A percentile compares a stretch with the other conserved stretches of the same genome.
Evolutionary conservation across 2,888 invertebrate genomes (phyloP).

Genomic region (Phaedon cochleariae): DNA sequence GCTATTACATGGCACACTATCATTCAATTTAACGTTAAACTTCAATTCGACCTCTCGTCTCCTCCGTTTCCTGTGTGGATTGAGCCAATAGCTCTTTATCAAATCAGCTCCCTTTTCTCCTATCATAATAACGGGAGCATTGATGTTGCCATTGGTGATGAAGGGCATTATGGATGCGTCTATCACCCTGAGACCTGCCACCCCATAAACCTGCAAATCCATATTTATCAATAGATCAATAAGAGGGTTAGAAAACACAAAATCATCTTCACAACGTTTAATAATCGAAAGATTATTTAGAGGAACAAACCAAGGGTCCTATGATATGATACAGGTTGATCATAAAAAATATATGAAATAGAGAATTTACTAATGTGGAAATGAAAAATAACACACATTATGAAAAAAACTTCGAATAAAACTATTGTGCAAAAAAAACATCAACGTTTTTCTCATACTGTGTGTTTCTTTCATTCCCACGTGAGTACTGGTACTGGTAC

Average conservation of each 20-base stretch:
- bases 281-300: background rate
- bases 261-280: no score
- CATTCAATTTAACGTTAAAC: slow-evolving; percentile 44
- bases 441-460: no score
- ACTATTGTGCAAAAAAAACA: no score
- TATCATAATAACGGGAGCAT: slow-evolving; percentile 89
- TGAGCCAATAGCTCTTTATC: slow-evolving; percentile 68
- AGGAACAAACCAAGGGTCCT: no score
- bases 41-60: slow-evolving; percentile 36
- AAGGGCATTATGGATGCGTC: slow-evolving; percentile 91
- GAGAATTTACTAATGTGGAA: no score
- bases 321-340: no score
- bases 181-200: slow-evolving; percentile 81
- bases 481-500: no score
- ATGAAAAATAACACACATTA: no score
- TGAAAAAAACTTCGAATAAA: no score
- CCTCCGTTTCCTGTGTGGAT: slow-evolving; percentile 32
- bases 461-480: no score
- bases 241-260: no score
- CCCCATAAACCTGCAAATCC: slow-evolving; percentile 62
- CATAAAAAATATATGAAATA: no score
- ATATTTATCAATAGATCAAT: background rate
- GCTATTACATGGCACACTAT: slow-evolving; percentile 6
- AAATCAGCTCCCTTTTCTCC: slow-evolving; percentile 87
- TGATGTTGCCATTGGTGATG: slow-evolving; percentile 87